Evolutionary conservation across 1,140 invertebrate genomes (phyloP).

Genomic region (Drosophila kepulauana): DNA sequence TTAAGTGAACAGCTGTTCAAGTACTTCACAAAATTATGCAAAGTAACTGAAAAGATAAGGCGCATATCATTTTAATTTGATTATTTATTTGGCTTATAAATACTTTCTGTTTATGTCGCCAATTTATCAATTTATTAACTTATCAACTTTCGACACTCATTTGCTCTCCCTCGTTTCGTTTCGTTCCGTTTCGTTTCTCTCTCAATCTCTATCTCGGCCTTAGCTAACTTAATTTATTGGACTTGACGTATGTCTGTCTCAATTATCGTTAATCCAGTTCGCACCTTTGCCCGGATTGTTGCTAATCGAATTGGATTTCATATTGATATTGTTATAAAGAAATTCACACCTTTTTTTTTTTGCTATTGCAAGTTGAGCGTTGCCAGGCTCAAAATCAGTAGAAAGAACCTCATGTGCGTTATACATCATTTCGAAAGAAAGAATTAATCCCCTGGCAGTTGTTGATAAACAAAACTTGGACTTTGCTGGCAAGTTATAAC

Average conservation of each 20-base stretch:
- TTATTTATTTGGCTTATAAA: background rate
- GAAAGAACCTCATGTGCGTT: slow-evolving; percentile 15
- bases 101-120: background rate
- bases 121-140: slow-evolving; percentile 10
- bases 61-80: background rate
- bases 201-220: background rate
- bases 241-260: slow-evolving; percentile 43
- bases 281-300: slow-evolving; percentile 54
- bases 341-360: slow-evolving; percentile 69
- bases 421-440: slow-evolving; percentile 28
- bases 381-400: slow-evolving; percentile 28
- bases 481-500: slow-evolving; percentile 21
- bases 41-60: background rate
- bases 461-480: slow-evolving; percentile 52
- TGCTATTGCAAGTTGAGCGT: slow-evolving; percentile 44
- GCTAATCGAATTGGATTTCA: slow-evolving; percentile 50
- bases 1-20: no score
- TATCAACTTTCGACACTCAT: slow-evolving; percentile 24
- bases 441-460: slow-evolving; percentile 18
- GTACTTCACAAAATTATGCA: background rate
- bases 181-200: background rate
- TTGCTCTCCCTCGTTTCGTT: background rate
- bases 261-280: slow-evolving; percentile 55
- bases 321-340: slow-evolving; percentile 62
- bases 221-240: slow-evolving; percentile 37